Conservation (phyloP, 2,797 vertebrate species). For the Hoplostethus atlanticus region DNA sequence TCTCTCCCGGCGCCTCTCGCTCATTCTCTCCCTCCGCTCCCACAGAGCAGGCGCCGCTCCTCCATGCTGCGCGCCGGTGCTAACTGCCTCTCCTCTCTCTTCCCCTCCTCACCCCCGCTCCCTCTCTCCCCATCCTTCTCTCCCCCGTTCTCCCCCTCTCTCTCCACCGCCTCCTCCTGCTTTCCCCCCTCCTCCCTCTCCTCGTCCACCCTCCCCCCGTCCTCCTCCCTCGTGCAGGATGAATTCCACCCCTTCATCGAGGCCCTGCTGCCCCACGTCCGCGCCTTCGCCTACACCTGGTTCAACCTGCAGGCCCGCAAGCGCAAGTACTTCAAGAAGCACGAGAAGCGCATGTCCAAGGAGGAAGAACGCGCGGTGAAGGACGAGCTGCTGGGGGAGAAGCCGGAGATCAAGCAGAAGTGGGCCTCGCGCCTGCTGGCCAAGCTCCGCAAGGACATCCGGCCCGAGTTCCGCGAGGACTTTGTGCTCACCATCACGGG, state of each 20-base stretch:
- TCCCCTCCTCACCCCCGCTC: slow-evolving; percentile 79
- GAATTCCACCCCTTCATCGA: slow-evolving; percentile 98
- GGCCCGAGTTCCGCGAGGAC: slow-evolving; percentile 96
- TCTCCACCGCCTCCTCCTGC: slow-evolving; percentile 74
- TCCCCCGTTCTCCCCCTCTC: slow-evolving; percentile 74
- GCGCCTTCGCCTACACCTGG: slow-evolving; percentile 96
- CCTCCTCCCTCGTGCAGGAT: slow-evolving; percentile 89
- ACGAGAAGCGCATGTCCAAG: slow-evolving; percentile 96
- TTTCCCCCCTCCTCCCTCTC: slow-evolving; percentile 75
- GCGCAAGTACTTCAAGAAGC: slow-evolving; percentile 98
- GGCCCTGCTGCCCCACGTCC: slow-evolving; percentile 94
- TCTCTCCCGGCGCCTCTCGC: slow-evolving; percentile 73
- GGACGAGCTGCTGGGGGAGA: slow-evolving; percentile 94
- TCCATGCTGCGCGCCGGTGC: slow-evolving; percentile 84
- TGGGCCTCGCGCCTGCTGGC: slow-evolving; percentile 95
- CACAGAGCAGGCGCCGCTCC: slow-evolving; percentile 81
- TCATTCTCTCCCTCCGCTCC: slow-evolving; percentile 79
- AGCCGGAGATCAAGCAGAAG: slow-evolving; percentile 96
- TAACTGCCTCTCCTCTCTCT: slow-evolving; percentile 84
- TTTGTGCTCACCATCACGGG: slow-evolving; percentile 96
- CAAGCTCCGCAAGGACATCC: slow-evolving; percentile 97
- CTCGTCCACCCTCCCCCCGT: slow-evolving; percentile 70
- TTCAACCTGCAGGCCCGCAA: slow-evolving; percentile 97
- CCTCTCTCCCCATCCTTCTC: slow-evolving; percentile 78
- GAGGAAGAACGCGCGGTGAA: slow-evolving; percentile 95